Conservation (phyloP, 2,797 vertebrate species). For the Gadopsis marmoratus region DNA sequence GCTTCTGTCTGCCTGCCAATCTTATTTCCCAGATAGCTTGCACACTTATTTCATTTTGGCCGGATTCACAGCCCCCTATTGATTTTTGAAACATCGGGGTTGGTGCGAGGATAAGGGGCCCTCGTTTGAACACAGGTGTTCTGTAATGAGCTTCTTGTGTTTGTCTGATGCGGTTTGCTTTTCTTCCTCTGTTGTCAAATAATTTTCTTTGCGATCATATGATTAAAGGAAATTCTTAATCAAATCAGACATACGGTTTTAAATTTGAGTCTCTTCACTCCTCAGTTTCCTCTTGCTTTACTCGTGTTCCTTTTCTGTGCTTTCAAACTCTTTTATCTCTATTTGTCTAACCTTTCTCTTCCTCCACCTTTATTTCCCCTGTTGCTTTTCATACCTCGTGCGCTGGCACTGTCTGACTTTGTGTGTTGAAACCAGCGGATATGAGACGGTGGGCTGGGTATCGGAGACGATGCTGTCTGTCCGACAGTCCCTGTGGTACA, state of each 20-base stretch:
- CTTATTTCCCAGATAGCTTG: conserved; percentile 83
- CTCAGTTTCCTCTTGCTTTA: conserved; percentile 5
- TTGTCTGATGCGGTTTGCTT: conserved; percentile 48
- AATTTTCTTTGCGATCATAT: conserved; percentile 45
- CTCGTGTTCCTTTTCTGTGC: conserved; percentile 25
- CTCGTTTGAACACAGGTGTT: conserved; percentile 51
- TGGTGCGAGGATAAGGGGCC: conserved; percentile 68
- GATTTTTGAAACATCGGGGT: conserved; percentile 80
- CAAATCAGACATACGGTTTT: conserved; percentile 45
- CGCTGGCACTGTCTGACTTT: conserved; percentile 56
- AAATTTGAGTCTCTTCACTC: conserved; percentile 18
- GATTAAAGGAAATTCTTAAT: conserved; percentile 50
- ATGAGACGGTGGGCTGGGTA: conserved; percentile 69
- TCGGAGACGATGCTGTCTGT: conserved; percentile 70
- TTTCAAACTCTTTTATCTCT: conserved; percentile 50
- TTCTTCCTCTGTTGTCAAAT: conserved; percentile 43
- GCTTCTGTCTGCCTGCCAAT: conserved; percentile 78
- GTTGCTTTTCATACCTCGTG: conserved; percentile 59
- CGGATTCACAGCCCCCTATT: conserved; percentile 80
- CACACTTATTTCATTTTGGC: conserved; percentile 84
- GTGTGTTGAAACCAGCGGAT: conserved; percentile 70
- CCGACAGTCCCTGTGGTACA: conserved; percentile 84
- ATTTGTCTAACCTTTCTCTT: conserved; percentile 68
- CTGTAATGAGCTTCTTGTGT: conserved; percentile 67
- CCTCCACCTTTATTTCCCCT: conserved; percentile 73